Evolutionary conservation across 2,113 vertebrate species (phyloP), one percentile per base, ranked within the genome.

Genomic region (Labeo rohita): DNA sequence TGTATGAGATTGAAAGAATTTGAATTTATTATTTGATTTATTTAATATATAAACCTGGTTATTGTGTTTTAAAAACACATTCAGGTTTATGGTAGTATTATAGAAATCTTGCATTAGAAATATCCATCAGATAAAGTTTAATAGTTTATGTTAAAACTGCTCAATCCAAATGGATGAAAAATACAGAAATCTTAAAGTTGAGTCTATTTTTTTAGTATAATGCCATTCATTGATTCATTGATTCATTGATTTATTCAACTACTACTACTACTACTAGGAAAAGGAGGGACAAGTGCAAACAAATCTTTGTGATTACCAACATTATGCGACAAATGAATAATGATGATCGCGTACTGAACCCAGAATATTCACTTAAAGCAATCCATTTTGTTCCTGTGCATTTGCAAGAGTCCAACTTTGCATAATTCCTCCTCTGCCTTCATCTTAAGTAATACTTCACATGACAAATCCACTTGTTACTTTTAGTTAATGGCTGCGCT

Each of bases 381-480:
- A 49, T 23, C 56, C 8, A n/a, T 61, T 61, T 61, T 18, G 56
- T 9, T 61, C 45, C n/a, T 28, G 11, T n/a, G 72, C 16, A n/a
- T 59, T 56, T 78, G 59, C 59, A 49, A 49, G 21, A 49, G 49
- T 70, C 8, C 23, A 56, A 45, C 9, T 23, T 39, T 73, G 21
- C 36, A 73, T 72, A 73, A 23, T 45, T 84, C 10, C 28, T 45
- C 52, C 18, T 6, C 36, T 84, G 8, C 11, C 21, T 73, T 54
- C 65, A 56, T 23, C 21, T 72, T 61, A 80, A 49, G 49, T 61
- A 52, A 66, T 28, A 16, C 52, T 72, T 84, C n/a, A 66, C 59
- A 84, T 70, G 68, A 76, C 77, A 63, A 81, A 81, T 73, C 77
- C 56, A 18, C 82, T 85, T 66, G 81, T 84, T 87, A 80, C 80